These are phyloP conservation scores for Deilephila porcellus DNA, from an alignment of 2,888 invertebrate species.

Conservation along the genomic window DNA sequence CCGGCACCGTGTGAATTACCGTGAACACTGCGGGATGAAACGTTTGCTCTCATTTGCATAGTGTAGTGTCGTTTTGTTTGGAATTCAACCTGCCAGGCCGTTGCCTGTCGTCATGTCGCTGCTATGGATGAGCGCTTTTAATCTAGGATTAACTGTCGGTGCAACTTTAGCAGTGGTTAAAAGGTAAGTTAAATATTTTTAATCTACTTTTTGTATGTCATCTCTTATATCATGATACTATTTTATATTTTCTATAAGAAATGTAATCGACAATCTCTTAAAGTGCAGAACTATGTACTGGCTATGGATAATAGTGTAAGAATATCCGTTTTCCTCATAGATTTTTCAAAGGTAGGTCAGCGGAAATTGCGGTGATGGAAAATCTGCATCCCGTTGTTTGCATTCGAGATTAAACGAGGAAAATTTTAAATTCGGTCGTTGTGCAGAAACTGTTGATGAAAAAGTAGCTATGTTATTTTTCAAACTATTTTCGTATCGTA, in stretches of 20 bases:
- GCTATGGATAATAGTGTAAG: background rate
- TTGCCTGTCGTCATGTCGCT: conserved; percentile 79
- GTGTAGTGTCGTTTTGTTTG: conserved; percentile 45
- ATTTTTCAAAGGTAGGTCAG: background rate
- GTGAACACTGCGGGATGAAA: conserved; percentile 39
- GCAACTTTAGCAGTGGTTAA: conserved; percentile 86
- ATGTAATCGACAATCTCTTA: background rate
- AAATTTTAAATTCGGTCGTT: background rate
- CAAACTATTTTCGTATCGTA: no score
- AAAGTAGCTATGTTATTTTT: background rate
- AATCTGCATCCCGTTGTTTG: conserved; percentile 1
- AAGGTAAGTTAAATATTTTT: conserved; percentile 72
- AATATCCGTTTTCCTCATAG: conserved; percentile 1
- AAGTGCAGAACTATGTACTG: background rate
- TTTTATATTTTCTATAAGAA: background rate
- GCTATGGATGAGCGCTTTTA: conserved; percentile 87
- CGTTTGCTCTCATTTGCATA: conserved; percentile 42
- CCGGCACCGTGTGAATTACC: background rate
- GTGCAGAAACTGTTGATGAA: background rate
- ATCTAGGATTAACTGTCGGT: conserved; percentile 86
- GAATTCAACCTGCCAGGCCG: conserved; percentile 40
- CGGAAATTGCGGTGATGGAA: background rate
- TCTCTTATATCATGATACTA: background rate
- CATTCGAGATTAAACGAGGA: conserved; percentile 1
- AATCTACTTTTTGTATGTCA: background rate